Evolutionary conservation across 2,113 vertebrate genomes (phyloP).

Genomic region (Semnornis frantzii): DNA sequence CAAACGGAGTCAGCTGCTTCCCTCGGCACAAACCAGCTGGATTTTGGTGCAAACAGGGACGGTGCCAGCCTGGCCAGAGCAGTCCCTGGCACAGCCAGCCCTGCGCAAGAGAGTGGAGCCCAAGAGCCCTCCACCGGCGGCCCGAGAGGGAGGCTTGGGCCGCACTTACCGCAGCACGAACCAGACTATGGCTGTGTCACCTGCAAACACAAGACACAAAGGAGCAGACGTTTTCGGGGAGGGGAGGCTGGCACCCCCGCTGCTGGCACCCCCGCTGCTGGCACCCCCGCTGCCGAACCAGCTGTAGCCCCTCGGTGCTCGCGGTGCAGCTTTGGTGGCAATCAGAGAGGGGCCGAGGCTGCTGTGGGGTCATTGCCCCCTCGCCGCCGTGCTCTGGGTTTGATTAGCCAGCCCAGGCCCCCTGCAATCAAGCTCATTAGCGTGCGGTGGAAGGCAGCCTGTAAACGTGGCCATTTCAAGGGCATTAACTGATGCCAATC

Average conservation of each 20-base stretch:
- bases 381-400: neutral
- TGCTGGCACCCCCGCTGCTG: neutral
- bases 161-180: slow-evolving; percentile 39
- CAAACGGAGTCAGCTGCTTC: neutral
- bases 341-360: neutral
- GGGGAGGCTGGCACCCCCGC: rapidly evolving
- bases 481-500: neutral
- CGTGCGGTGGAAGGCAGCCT: neutral
- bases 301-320: neutral
- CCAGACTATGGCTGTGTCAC: slow-evolving; percentile 42
- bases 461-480: neutral
- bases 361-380: neutral
- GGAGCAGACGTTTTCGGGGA: neutral
- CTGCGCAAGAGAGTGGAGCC: neutral
- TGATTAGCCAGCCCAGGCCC: neutral
- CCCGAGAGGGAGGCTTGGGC: neutral
- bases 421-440: neutral
- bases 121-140: neutral
- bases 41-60: neutral
- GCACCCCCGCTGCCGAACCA: rapidly evolving
- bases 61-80: neutral
- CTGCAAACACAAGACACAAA: slow-evolving; percentile 58
- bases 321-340: rapidly evolving
- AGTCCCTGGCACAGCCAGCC: neutral
- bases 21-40: neutral